Conservation (phyloP, 2,113 vertebrate genomes). For the Terrapene triunguis region DNA sequence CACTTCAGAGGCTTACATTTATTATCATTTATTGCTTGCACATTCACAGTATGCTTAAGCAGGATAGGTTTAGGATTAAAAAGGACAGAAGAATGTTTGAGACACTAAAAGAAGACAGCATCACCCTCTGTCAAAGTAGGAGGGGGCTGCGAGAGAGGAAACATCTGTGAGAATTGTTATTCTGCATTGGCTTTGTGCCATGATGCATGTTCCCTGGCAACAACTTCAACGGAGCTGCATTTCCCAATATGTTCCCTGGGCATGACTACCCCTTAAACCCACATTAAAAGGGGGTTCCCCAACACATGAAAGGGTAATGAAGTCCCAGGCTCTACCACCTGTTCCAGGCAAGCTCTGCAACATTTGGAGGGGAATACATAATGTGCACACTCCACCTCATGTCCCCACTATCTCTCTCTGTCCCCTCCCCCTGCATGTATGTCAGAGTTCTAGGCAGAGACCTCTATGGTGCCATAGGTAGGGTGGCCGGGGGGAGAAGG, state of each 20-base stretch:
- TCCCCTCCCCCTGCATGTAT: too few relatives aligned
- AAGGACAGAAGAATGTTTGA: accelerated
- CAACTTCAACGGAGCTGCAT: neutral
- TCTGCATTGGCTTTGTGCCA: neutral
- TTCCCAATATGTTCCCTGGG: neutral
- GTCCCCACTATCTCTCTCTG: too few relatives aligned
- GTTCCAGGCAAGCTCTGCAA: neutral
- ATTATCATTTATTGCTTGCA: neutral
- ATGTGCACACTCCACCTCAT: neutral
- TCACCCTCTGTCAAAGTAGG: neutral
- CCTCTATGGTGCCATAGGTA: neutral
- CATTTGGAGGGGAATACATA: neutral
- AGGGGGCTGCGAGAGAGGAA: accelerated
- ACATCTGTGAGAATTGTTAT: accelerated
- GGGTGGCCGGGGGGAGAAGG: accelerated
- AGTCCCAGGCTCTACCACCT: neutral
- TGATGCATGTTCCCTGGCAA: neutral
- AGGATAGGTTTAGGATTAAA: neutral
- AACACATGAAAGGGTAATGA: neutral
- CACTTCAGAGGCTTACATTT: neutral
- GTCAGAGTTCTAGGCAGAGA: neutral
- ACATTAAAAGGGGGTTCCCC: accelerated
- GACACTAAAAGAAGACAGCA: neutral
- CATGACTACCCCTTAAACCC: neutral
- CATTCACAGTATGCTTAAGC: neutral